Conservation (phyloP, 1,140 invertebrate genomes). For the Bombus impatiens region DNA sequence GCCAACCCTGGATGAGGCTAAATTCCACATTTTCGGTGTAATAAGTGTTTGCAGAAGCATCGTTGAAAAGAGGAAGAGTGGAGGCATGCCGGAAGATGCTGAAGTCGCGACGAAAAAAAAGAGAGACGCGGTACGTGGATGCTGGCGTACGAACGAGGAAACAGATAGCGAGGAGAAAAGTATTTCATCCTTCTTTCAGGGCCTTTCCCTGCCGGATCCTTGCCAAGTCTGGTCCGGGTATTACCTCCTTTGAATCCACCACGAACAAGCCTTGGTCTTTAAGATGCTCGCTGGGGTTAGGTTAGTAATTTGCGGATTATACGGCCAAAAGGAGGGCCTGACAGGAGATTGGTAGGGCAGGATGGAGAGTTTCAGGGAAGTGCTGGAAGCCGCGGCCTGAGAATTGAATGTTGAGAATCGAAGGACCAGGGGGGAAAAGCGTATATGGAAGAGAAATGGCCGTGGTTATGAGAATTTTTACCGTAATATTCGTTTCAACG, state of each 20-base stretch:
- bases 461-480: too few relatives aligned
- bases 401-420: conserved; percentile 24
- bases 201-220: conserved; percentile 57
- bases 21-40: conserved; percentile 23
- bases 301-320: conserved; percentile 80
- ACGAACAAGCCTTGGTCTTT: conserved; percentile 75
- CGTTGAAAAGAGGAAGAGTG: conserved; percentile 21
- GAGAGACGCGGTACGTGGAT: conserved; percentile 26
- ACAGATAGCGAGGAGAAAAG: conserved; percentile 48
- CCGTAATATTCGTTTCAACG: too few relatives aligned
- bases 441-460: not conserved
- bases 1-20: not conserved
- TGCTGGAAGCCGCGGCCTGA: not conserved
- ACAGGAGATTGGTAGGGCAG: not conserved
- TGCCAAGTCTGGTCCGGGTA: conserved; percentile 66
- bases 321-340: conserved; percentile 60
- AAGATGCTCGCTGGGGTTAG: conserved; percentile 71
- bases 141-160: conserved; percentile 35
- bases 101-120: conserved; percentile 12
- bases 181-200: conserved; percentile 65
- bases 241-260: conserved; percentile 74
- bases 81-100: conserved; percentile 21
- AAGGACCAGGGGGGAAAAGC: not conserved
- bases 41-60: conserved; percentile 42
- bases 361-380: not conserved